Base-by-base conservation (phyloP, 1,140 invertebrate species). In the Penaeus chinensis region DNA sequence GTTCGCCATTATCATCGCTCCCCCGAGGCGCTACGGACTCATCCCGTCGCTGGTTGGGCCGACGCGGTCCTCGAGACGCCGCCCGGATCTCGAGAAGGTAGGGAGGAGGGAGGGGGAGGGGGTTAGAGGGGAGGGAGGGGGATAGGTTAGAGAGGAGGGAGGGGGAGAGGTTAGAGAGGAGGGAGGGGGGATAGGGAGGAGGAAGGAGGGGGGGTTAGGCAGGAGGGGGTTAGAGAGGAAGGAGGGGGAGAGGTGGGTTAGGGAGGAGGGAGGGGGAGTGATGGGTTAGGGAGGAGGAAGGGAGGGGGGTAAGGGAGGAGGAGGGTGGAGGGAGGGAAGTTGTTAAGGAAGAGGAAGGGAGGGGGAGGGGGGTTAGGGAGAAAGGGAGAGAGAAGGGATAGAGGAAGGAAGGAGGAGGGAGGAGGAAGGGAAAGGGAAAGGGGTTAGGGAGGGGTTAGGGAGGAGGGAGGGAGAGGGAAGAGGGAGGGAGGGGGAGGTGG, bases 1-100 rank as follows among this genome's bases (percentile, higher is more conserved):
- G n/a, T 89, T 54, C 22, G 42, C 82, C 19, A 78, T 84, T 5
- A 24, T 74, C 8, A 74, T 89, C 47, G 24, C 87, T 18, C 20
- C 76, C 32, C 87, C 87, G 8, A 62, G 66, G 18, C 60, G 47
- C 2, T 74, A 42, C 20, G 85, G 85, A 2, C 85, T 86, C 42
- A 60, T 86, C 32, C 77, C 84, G 0, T 62, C 74, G 18, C 76
- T 85, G 60, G 37, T 66, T 2, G 32, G 61, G 22, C 83, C n/a
- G 18, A 42, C 22, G 1, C 27, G 20, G 5, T 32, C 24, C n/a
- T 47, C 22, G 0, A 24, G 37, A 8, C 60, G 69, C 4, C 37
- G 7, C 5, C 61, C 37, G 3, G 61, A 24, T 8, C 61, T 85
- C 1, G 66, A 84, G 22, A 37, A 85, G 84, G 84, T 85, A 19